Percentiles rank a stretch among this genome's conserved stretches.
phyloP scores from a whole-genome alignment of 2,888 invertebrate species.

The Sarcophaga caerulescens region DNA sequence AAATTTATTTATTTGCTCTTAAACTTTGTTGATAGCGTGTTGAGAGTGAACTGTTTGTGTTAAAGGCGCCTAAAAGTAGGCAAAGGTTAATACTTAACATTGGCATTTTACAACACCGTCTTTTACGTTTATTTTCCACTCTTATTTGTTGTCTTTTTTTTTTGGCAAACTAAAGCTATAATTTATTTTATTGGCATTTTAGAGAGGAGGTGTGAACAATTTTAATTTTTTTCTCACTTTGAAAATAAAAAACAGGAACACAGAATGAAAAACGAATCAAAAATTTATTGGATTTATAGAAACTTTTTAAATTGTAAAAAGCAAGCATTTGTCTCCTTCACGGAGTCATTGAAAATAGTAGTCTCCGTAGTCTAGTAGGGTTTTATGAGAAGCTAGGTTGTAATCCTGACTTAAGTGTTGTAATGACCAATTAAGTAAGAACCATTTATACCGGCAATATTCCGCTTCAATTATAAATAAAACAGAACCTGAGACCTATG shows the following conservation, averaged over 20 bases:
- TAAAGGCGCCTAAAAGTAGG: conserved; percentile 50
- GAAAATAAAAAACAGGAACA: neutral
- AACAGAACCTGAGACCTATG: too few relatives aligned
- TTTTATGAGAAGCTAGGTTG: too few relatives aligned
- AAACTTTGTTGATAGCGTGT: conserved; percentile 8
- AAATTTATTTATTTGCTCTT: neutral
- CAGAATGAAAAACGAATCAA: neutral
- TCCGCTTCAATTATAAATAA: too few relatives aligned
- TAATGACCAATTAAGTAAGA: too few relatives aligned
- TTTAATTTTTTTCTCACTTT: conserved; percentile 47
- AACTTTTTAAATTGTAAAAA: too few relatives aligned
- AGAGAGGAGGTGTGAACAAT: conserved; percentile 49
- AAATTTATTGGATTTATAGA: too few relatives aligned
- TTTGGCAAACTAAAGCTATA: conserved; percentile 22
- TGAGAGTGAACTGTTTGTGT: neutral
- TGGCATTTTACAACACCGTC: conserved; percentile 36
- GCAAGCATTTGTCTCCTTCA: too few relatives aligned
- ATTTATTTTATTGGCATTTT: conserved; percentile 51
- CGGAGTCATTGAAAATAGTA: too few relatives aligned
- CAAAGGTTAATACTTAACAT: conserved; percentile 63
- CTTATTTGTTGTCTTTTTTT: conserved; percentile 17
- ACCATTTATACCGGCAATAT: too few relatives aligned
- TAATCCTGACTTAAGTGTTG: too few relatives aligned
- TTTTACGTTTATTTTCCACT: too few relatives aligned
- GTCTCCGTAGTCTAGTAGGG: too few relatives aligned